phyloP scores from a whole-genome alignment of 1,140 invertebrate species.

The Anastrepha ludens region DNA sequence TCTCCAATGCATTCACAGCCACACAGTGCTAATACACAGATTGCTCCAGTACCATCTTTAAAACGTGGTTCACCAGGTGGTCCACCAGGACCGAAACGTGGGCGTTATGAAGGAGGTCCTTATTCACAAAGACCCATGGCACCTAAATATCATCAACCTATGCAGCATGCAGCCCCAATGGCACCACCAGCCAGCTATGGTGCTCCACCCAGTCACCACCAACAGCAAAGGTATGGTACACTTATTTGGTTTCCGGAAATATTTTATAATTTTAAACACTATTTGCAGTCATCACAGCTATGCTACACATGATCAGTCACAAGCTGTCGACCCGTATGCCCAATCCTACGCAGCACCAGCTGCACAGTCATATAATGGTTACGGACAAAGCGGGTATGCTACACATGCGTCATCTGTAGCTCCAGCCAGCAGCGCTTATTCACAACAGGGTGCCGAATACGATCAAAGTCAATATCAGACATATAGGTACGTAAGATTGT shows the following conservation, averaged over 20 bases:
- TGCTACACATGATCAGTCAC: conserved; percentile 69
- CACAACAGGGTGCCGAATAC: conserved; percentile 65
- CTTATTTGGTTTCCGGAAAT: conserved; percentile 2
- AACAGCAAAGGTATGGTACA: conserved; percentile 63
- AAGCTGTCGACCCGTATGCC: conserved; percentile 71
- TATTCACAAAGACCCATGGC: conserved; percentile 70
- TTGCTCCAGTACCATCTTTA: conserved; percentile 71
- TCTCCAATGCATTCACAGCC: conserved; percentile 70
- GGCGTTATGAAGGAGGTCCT: conserved; percentile 71
- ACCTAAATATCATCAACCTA: conserved; percentile 69
- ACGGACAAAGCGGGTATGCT: conserved; percentile 67
- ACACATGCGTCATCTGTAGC: conserved; percentile 63
- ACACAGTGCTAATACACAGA: conserved; percentile 73
- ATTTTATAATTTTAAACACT: background rate
- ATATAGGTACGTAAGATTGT: conserved; percentile 64
- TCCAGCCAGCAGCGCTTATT: conserved; percentile 66
- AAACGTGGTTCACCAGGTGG: conserved; percentile 73
- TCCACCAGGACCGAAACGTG: conserved; percentile 69
- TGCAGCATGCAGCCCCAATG: conserved; percentile 64
- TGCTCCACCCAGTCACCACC: conserved; percentile 66
- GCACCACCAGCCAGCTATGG: conserved; percentile 65
- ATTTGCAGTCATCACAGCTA: conserved; percentile 67
- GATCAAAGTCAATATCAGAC: conserved; percentile 72
- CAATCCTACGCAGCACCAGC: conserved; percentile 67
- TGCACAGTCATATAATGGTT: conserved; percentile 70